Evolutionary conservation across 2,888 invertebrate species (phyloP), one percentile per base, ranked within the genome.

Genomic region (Brenthis ino): DNA sequence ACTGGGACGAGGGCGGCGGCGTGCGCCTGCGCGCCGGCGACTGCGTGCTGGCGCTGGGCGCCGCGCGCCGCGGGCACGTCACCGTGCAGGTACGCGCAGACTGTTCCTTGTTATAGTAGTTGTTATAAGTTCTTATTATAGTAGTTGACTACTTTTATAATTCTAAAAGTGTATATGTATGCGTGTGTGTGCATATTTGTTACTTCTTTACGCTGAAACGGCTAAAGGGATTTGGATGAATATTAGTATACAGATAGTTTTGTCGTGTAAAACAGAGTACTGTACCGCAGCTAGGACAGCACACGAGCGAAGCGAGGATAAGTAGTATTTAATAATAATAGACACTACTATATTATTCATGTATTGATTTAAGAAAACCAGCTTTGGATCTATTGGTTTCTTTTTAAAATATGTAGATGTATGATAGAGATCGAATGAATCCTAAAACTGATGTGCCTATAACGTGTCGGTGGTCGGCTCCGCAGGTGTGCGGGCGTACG

Each of bases 1-100:
- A 96, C 77, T 98, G 96, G 93, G 94, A 93, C 74, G 91, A 85
- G 72, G 87, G 37, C 37, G 37, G 85, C 65, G 82, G 77, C 72
- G 80, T 87, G 83, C 84, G 87, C 48, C 88, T 93, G 81, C 94
- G 96, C 80, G 96, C 97, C 87, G 98, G 98, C 67, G 98, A 98
- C 86, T 94, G 95, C 63, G 98, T 99, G 74, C 94, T 96, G 69
- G 98, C 98, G 64, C 95, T 98, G 55, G 98, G 98, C 72, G 97
- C 98, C 60, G 98, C 98, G 54, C 95, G 96, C 69, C 95, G 97
- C 77, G 98, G 98, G 0, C 97, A 97, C 91, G 94, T 98, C 76
- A 94, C 97, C 77, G 97, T 98, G 75, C 97, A 97, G 91, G 87
- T 86, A 28, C 4, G 28, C 28, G 28, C 28, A 28, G 3, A 28